Evolutionary conservation across 2,888 invertebrate species (phyloP), one percentile per base, ranked within the genome.

Genomic region (Graphium colonna): DNA sequence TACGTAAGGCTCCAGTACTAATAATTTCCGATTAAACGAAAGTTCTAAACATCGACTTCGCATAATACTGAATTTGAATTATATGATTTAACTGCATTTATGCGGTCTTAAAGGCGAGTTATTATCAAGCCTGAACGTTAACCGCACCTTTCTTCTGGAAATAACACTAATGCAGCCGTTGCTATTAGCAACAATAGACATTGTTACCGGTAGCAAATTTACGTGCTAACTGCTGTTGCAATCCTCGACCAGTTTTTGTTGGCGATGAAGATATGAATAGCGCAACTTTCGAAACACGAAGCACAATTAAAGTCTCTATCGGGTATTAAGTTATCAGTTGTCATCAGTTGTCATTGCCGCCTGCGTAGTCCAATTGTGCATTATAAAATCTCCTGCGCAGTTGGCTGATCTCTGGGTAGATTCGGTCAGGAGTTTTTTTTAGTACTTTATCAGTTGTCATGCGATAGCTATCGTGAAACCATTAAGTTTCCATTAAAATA

Each of bases 241-340:
- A 84, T 48, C 43, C 57, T 57, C 64, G 79, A 82, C 81, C 69
- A 79, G 82, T 82, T 84, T 82, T 83, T 80, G 75, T 36, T 28
- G 59, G 61, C 55, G 78, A 81, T 83, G 80, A 82, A 84, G 82
- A 82, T 81, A 85, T 77, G 73, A 67, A 69, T 71, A 68, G 66
- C 64, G 63, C 65, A 57, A 64, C 68, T 66, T 67, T 66, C 71
- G 76, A 65, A 80, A 79, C 64, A 57, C 62, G 65, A 63, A 63
- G 56, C 60, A 71, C 77, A 78, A 77, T 75, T 72, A 74, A 48
- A 74, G 65, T 60, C 58, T 58, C 55, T 61, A 66, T 67, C 60
- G 41, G 51, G 60, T 58, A 57, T 55, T 51, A 52, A 54, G 51
- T 52, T 58, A 43, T 42, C 52, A 36, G 26, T 48, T 33, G 18